Evolutionary conservation across 2,797 vertebrate genomes (phyloP).

Genomic region (Labroides dimidiatus): DNA sequence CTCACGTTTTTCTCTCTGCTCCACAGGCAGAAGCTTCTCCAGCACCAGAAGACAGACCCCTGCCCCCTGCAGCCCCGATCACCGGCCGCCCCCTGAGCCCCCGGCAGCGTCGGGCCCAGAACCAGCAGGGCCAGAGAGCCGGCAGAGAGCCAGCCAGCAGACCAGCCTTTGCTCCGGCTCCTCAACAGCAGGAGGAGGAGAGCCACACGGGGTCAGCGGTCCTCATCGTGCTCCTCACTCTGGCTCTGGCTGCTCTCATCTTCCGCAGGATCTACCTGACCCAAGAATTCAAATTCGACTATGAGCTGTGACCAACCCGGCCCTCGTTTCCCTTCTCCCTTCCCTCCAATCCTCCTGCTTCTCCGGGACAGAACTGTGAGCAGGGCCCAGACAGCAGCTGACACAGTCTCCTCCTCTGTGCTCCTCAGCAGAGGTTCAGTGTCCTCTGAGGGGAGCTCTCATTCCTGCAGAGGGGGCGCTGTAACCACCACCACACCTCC

Average conservation of each 20-base stretch:
- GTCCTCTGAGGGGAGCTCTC: conserved; percentile 36
- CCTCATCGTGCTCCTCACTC: conserved; percentile 92
- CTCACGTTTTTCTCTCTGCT: not conserved
- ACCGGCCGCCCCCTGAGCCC: conserved; percentile 85
- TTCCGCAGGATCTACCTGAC: conserved; percentile 95
- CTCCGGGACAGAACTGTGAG: conserved; percentile 24
- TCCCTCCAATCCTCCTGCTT: not conserved
- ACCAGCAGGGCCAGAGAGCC: conserved; percentile 77
- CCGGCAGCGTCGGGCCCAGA: conserved; percentile 89
- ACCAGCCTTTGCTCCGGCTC: conserved; percentile 79
- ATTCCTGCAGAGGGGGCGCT: conserved; percentile 54
- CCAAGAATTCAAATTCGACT: conserved; percentile 94
- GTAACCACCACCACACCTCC: conserved; percentile 26
- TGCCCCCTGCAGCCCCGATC: conserved; percentile 35
- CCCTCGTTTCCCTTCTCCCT: not conserved
- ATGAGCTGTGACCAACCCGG: conserved; percentile 87
- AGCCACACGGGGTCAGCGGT: conserved; percentile 87
- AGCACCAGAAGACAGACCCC: conserved; percentile 55
- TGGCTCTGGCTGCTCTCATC: conserved; percentile 93
- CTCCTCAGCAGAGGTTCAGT: conserved; percentile 3
- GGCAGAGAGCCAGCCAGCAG: conserved; percentile 56
- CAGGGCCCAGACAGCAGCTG: conserved; percentile 14
- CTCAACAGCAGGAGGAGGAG: conserved; percentile 80
- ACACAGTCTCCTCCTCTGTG: conserved; percentile 14
- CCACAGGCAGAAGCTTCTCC: conserved; percentile 52